A percentile compares a stretch with the other conserved stretches of the same genome.
These are phyloP conservation scores for Copidosoma floridanum DNA, from an alignment of 1,140 invertebrate species.

Conservation along the genomic window DNA sequence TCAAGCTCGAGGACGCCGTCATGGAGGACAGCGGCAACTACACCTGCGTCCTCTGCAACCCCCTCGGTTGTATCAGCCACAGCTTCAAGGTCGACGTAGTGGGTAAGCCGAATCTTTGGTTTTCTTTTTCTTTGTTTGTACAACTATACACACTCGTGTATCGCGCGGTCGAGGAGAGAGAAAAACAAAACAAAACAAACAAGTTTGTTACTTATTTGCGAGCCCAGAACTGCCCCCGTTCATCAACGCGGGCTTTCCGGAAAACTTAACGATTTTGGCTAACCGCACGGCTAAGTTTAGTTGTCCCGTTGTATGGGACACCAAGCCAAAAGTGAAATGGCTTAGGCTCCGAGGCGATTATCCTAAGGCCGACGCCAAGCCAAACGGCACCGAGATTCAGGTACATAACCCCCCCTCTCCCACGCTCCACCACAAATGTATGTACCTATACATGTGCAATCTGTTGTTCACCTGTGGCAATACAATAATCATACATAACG, in stretches of 20 bases:
- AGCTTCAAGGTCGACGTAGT: slow-evolving; percentile 72
- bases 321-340: slow-evolving; percentile 77
- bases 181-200: too few relatives aligned
- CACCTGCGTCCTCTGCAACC: slow-evolving; percentile 81
- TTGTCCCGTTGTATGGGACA: slow-evolving; percentile 72
- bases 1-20: slow-evolving; percentile 72
- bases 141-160: too few relatives aligned
- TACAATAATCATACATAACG: too few relatives aligned
- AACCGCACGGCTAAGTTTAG: slow-evolving; percentile 70
- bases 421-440: too few relatives aligned
- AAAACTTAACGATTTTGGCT: slow-evolving; percentile 72
- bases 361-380: slow-evolving; percentile 55
- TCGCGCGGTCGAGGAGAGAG: too few relatives aligned
- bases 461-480: too few relatives aligned
- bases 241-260: slow-evolving; percentile 74
- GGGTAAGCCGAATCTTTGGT: slow-evolving; percentile 59
- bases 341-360: slow-evolving; percentile 59
- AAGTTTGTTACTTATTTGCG: too few relatives aligned
- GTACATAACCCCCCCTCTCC: too few relatives aligned
- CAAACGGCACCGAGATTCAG: slow-evolving; percentile 60
- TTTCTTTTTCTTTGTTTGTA: too few relatives aligned
- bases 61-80: slow-evolving; percentile 72
- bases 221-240: slow-evolving; percentile 70
- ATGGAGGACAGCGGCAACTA: slow-evolving; percentile 80
- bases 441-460: too few relatives aligned